Conservation (phyloP, 2,797 vertebrate genomes). For the Phalloptychus januarius region DNA sequence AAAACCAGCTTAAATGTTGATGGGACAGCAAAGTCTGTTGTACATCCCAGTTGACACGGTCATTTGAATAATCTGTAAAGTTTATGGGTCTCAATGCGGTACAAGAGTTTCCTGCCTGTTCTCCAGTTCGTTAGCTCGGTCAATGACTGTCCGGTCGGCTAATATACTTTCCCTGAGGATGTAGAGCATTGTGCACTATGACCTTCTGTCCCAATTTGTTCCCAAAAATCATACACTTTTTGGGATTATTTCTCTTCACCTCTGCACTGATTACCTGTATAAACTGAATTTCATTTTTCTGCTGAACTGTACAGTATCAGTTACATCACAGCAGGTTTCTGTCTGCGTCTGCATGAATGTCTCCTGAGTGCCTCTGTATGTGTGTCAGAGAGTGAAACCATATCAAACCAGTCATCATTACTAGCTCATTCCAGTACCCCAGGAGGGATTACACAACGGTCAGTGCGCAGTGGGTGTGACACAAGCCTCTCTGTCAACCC, state of each 20-base stretch:
- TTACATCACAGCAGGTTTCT: conserved; percentile 55
- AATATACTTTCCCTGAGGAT: conserved; percentile 1
- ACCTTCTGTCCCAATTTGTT: not conserved
- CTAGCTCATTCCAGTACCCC: conserved; percentile 72
- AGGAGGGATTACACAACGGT: conserved; percentile 74
- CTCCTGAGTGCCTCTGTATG: conserved; percentile 53
- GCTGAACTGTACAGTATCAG: conserved; percentile 41
- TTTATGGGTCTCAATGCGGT: not conserved
- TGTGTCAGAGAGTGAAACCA: conserved; percentile 66
- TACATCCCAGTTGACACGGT: not conserved
- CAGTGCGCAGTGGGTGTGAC: conserved; percentile 67
- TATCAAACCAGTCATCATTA: conserved; percentile 75
- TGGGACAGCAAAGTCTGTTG: not conserved
- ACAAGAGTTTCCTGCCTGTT: not conserved
- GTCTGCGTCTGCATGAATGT: conserved; percentile 48
- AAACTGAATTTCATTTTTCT: not conserved
- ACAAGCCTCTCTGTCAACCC: conserved; percentile 63
- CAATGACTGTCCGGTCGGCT: not conserved
- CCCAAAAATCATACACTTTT: not conserved
- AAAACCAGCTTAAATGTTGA: not conserved
- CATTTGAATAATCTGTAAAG: not conserved
- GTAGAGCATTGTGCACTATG: not conserved
- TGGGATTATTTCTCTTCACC: not conserved
- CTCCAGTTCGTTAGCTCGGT: conserved; percentile 8
- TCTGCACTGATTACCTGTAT: not conserved